phyloP scores from a whole-genome alignment of 2,113 vertebrate species.

The Mola mola region DNA sequence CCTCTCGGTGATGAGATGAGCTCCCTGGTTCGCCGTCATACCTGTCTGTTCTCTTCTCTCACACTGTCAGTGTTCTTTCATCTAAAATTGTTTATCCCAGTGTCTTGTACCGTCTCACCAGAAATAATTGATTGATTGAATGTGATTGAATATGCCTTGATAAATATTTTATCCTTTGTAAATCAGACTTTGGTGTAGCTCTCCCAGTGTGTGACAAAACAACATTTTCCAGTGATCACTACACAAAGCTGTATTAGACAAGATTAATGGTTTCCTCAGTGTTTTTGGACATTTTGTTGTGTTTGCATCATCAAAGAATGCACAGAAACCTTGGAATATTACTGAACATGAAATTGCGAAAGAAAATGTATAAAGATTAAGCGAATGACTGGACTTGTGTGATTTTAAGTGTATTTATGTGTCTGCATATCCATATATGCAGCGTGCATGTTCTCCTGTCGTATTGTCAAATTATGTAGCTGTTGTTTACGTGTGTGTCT shows the following conservation, averaged over 20 bases:
- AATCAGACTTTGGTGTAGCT: background rate
- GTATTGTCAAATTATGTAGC: background rate
- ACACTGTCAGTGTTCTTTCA: no score
- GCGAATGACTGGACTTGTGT: no score
- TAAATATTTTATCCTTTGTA: background rate
- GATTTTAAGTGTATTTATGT: background rate
- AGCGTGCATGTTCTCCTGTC: background rate
- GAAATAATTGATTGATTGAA: slow-evolving; percentile 3
- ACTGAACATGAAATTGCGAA: background rate
- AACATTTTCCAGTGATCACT: no score
- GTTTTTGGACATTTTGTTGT: no score
- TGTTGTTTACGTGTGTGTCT: slow-evolving; percentile 17
- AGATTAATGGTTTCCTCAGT: no score
- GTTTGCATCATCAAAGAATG: background rate
- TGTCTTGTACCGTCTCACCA: background rate
- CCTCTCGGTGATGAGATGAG: no score
- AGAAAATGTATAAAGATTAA: no score
- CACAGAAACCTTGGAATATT: background rate
- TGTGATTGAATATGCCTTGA: slow-evolving; percentile 20
- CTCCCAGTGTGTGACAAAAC: no score
- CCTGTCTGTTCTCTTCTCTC: no score
- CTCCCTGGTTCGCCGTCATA: no score
- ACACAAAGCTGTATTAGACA: no score
- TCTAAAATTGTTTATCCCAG: no score
- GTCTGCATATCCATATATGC: background rate